phyloP scores from a whole-genome alignment of 2,797 vertebrate species.

The Momotus momota region DNA sequence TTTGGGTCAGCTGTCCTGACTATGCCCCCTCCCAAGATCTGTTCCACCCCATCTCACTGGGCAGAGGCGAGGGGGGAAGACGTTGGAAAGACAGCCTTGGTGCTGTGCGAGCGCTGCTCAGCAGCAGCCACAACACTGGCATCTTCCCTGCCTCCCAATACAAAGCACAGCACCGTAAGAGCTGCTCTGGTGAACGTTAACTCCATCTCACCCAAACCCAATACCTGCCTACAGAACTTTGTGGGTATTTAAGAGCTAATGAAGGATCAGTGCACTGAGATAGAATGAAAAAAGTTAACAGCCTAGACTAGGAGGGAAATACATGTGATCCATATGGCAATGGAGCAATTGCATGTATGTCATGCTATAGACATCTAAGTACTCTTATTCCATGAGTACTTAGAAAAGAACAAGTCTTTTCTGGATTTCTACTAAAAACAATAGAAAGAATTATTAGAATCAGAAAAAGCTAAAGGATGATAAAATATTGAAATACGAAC shows the following conservation, averaged over 20 bases:
- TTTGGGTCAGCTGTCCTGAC: too few species aligned
- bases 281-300: not conserved
- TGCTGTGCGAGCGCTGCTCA: too few species aligned
- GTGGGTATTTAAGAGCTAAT: not conserved
- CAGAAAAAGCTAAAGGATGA: not conserved
- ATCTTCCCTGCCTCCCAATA: too few species aligned
- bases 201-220: too few species aligned
- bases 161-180: too few species aligned
- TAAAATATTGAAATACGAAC: not conserved
- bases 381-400: not conserved
- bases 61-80: too few species aligned
- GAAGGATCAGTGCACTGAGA: not conserved
- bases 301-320: not conserved
- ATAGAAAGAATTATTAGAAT: not conserved
- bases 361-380: not conserved
- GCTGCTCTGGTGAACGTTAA: too few species aligned
- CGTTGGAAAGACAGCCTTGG: too few species aligned
- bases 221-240: not conserved
- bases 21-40: too few species aligned
- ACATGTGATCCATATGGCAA: not conserved
- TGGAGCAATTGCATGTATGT: not conserved
- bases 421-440: not conserved
- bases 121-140: too few species aligned
- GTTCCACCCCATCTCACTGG: too few species aligned
- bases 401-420: not conserved